A percentile compares a stretch with the other conserved stretches of the same genome.
These are phyloP conservation scores for Morus bassanus DNA, from an alignment of 2,797 vertebrate species.

Conservation along the genomic window DNA sequence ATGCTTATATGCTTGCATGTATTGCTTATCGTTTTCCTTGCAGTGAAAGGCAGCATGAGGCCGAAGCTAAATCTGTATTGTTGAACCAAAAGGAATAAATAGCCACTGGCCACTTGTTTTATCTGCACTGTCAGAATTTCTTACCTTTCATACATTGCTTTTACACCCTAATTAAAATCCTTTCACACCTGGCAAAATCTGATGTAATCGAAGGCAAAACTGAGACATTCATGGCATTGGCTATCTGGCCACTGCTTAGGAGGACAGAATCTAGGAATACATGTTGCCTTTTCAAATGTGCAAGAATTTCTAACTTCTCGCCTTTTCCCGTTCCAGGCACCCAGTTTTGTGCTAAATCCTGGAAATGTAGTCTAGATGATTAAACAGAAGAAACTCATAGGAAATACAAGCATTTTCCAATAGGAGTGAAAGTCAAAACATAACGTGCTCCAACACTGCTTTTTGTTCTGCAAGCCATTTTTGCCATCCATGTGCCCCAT, in stretches of 20 bases:
- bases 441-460: neutral
- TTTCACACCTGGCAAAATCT: neutral
- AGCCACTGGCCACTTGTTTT: neutral
- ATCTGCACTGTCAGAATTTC: neutral
- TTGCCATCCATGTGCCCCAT: neutral
- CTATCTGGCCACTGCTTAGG: neutral
- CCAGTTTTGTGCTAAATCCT: neutral
- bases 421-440: neutral
- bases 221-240: neutral
- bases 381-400: neutral
- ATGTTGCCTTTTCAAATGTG: neutral
- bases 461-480: neutral
- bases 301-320: neutral
- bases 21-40: neutral
- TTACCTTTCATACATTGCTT: neutral
- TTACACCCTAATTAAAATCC: neutral
- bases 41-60: neutral
- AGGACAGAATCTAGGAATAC: neutral
- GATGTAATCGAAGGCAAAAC: neutral
- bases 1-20: too few species aligned
- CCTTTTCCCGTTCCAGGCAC: neutral
- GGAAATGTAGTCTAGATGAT: neutral
- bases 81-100: neutral
- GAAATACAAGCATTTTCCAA: neutral
- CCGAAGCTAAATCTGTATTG: neutral